Conservation (phyloP, 35 echinoderm and acorn worm species). For the Apostichopus japonicus region DNA sequence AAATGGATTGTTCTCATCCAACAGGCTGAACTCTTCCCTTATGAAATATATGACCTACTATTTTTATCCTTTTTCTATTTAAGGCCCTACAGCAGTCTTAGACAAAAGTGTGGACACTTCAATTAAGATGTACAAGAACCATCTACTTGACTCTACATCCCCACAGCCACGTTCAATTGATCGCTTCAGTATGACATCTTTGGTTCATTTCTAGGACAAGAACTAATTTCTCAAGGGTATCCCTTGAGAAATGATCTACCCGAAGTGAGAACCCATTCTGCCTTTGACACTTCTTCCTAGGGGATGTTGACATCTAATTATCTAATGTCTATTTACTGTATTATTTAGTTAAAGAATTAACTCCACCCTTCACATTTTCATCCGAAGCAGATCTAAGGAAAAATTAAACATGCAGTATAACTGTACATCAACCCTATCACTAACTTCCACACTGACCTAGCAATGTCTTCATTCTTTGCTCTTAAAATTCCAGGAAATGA, state of each 20-base stretch:
- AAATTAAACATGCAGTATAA: too few species aligned
- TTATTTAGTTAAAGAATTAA: too few species aligned
- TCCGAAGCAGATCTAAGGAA: too few species aligned
- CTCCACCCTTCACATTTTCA: too few species aligned
- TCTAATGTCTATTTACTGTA: too few species aligned
- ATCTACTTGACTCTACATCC: neutral
- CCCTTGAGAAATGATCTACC: neutral
- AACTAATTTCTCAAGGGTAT: neutral
- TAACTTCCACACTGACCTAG: too few species aligned
- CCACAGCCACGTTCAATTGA: neutral
- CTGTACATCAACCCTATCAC: too few species aligned
- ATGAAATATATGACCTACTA: neutral
- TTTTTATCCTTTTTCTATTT: neutral
- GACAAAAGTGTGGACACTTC: neutral
- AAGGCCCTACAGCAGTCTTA: neutral
- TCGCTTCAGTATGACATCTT: neutral
- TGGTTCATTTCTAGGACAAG: neutral
- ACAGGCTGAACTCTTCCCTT: neutral
- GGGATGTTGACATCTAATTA: neutral
- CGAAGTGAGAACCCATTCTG: neutral
- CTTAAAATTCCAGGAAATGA: too few species aligned
- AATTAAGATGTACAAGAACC: neutral
- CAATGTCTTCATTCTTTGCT: too few species aligned
- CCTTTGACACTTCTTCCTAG: neutral
- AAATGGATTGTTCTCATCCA: neutral